Evolutionary conservation across 2,797 vertebrate genomes (phyloP).

Genomic region (Leptatherina wallacei): DNA sequence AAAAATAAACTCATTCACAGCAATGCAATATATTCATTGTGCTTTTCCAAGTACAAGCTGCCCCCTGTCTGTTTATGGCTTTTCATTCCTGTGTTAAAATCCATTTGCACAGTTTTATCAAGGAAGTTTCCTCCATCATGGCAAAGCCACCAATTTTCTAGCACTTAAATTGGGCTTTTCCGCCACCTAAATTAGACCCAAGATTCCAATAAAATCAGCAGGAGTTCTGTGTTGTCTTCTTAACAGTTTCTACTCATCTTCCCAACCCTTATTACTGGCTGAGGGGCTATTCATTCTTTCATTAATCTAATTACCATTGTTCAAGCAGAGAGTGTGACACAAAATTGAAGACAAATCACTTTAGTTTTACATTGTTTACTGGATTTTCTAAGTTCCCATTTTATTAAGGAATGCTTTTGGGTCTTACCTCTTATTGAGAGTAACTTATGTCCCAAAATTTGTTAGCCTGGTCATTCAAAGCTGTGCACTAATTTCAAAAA

Average conservation of each 20-base stretch:
- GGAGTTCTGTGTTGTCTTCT: not conserved
- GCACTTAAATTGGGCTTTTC: not conserved
- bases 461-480: no score
- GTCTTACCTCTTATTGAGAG: no score
- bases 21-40: not conserved
- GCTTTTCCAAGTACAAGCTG: not conserved
- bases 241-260: not conserved
- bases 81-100: not conserved
- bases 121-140: not conserved
- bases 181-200: not conserved
- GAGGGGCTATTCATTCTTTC: not conserved
- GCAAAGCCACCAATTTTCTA: not conserved
- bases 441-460: no score
- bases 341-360: no score
- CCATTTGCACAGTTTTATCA: constrained; percentile 1
- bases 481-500: no score
- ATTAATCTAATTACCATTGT: not conserved
- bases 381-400: no score
- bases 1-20: not conserved
- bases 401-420: no score
- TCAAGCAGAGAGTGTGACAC: not conserved
- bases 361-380: no score
- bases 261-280: not conserved
- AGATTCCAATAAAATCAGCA: not conserved
- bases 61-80: not conserved